phyloP scores from a whole-genome alignment of 2,113 vertebrate species.

The Arothron firmamentum region DNA sequence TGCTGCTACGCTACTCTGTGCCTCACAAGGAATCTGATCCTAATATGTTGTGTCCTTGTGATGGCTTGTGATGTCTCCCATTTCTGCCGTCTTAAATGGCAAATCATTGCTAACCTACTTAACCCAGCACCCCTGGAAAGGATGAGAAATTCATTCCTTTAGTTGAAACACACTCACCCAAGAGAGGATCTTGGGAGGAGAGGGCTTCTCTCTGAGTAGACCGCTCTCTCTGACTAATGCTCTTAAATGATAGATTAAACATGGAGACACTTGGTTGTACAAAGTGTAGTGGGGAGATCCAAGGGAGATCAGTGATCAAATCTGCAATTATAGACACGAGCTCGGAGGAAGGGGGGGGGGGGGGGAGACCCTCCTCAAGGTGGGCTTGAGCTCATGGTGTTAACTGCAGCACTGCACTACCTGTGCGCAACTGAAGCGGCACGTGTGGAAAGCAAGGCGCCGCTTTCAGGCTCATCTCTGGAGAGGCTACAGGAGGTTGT shows the following conservation, averaged over 20 bases:
- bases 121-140: conserved; percentile 51
- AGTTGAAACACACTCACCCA: conserved; percentile 35
- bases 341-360: conserved; percentile 12
- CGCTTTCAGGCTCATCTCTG: conserved; percentile 30
- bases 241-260: conserved; percentile 63
- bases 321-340: conserved; percentile 35
- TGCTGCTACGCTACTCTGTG: no score
- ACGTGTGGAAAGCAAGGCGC: conserved; percentile 16
- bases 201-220: conserved; percentile 31
- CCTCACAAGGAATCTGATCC: conserved; percentile 49
- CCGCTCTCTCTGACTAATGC: conserved; percentile 48
- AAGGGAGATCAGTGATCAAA: conserved; percentile 35
- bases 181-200: conserved; percentile 8
- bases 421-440: conserved; percentile 10
- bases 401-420: conserved; percentile 9
- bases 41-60: conserved; percentile 62
- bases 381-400: neutral
- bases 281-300: conserved; percentile 25
- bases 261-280: conserved; percentile 34
- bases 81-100: conserved; percentile 58
- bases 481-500: conserved; percentile 21
- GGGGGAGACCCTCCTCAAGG: neutral
- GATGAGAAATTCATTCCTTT: conserved; percentile 43
- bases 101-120: conserved; percentile 71
- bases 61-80: conserved; percentile 66